Base-by-base conservation (phyloP, 2,888 invertebrate species). In the Macaria liturata region DNA sequence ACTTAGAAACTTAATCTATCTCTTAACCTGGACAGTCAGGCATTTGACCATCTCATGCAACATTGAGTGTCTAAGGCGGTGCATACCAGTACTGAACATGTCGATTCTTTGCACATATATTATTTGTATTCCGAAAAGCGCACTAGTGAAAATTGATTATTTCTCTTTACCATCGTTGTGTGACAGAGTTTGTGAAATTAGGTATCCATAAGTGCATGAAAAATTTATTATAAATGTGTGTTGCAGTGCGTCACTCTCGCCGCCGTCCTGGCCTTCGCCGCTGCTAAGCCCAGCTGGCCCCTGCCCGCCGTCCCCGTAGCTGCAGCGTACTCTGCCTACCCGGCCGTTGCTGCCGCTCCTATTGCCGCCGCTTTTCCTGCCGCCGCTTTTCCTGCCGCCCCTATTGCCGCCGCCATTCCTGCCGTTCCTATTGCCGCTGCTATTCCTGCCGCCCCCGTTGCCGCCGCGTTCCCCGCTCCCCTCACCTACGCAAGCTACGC, bases 231-330 rank as follows among this genome's bases (percentile, higher is more conserved):
- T 37, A 3, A 37, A 6, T 42, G n/a, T 42, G 6, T 9, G 30
- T 74, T 75, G 32, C 64, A 80, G 80, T 59, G 50, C 49, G 67
- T 80, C 56, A 65, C 74, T 46, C 69, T 80, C 57, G 70, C 75
- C 58, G 70, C 75, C 62, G 61, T 78, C 49, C 63, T 78, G 83
- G 74, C 87, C 74, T 4, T 86, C 71, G 62, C 83, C 75, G 70
- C 85, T 76, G 74, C 86, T 75, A 75, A 85, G 77, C 56, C 89
- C n/a, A 45, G 40, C 51, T 56, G 57, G 6, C 64, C 65, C 9
- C 53, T 54, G 43, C 48, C 39, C n/a, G 59, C 57, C 46, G 57
- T 54, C 43, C 46, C 51, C 8, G 61, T 58, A 4, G 58, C 53
- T 4, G 32, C 51, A 30, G 34, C 49, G 4, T 55, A 56, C 52